Evolutionary conservation across 1,140 invertebrate species (phyloP), one percentile per base, ranked within the genome.

Genomic region (Gryon sp.): DNA sequence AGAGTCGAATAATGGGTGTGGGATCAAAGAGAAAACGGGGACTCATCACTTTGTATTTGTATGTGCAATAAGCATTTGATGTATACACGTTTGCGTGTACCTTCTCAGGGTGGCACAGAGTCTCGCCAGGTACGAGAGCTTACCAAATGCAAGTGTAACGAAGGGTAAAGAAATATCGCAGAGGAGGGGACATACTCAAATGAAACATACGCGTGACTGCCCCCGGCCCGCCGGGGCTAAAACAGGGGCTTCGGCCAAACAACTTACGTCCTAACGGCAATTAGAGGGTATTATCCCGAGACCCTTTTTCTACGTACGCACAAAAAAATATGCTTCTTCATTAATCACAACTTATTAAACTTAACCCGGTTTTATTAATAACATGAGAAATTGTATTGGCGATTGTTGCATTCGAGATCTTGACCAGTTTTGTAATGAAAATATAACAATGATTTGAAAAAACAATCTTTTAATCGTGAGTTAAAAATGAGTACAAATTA

Each of bases 121-220:
- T n/a, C n/a, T n/a, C n/a, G n/a, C n/a, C n/a, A n/a, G n/a, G n/a
- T n/a, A n/a, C n/a, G n/a, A n/a, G n/a, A n/a, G n/a, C n/a, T n/a
- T 87, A 87, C 85, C 83, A 81, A 86, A 86, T 80, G 80, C 78
- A 84, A 84, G 80, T 80, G 81, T 86, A 83, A 77, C 76, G 76
- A 83, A 79, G 79, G 84, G 46, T 79, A 76, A 79, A 80, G 69
- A 79, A 76, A n/a, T n/a, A n/a, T n/a, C n/a, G n/a, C 28, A 32
- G 45, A 72, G 41, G 60, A 55, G 52, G 43, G 53, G 24, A 53
- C 5, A 9, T 20, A 32, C 15, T 68, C 62, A 80, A 86, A 82
- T 80, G 81, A 80, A 81, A 81, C 66, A 57, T 45, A 87, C 81
- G 84, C 82, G 77, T 84, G 81, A 83, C 79, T 83, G 74, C n/a